A percentile compares a stretch with the other conserved stretches of the same genome.
Evolutionary conservation across 1,140 invertebrate genomes (phyloP).

Genomic region (Magallana gigas): DNA sequence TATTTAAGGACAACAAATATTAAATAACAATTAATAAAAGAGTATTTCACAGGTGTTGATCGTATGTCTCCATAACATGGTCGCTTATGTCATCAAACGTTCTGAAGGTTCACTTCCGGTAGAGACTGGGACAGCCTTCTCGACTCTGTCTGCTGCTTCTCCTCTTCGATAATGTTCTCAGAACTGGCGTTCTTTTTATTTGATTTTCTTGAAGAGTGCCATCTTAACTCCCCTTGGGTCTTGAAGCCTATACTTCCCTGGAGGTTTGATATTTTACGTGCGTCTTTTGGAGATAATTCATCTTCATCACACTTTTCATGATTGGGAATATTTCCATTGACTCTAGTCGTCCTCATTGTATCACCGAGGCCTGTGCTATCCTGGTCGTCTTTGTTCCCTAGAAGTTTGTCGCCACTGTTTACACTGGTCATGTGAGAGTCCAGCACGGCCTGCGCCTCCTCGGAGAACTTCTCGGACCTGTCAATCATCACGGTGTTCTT

Average conservation of each 20-base stretch:
- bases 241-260: background rate
- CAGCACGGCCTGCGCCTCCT: background rate
- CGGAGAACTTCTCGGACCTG: background rate
- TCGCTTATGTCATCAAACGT: background rate
- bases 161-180: background rate
- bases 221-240: background rate
- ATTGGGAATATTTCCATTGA: background rate
- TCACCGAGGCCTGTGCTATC: background rate
- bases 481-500: background rate
- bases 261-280: background rate
- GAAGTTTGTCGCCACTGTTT: constrained; percentile 10
- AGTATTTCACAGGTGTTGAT: too few relatives aligned
- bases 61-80: too few relatives aligned
- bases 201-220: background rate
- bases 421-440: background rate
- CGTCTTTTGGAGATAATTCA: background rate
- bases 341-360: background rate
- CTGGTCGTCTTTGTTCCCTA: background rate
- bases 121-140: constrained; percentile 1
- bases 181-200: background rate
- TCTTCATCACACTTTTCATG: background rate
- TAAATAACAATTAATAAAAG: too few relatives aligned
- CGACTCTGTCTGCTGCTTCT: background rate
- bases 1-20: too few relatives aligned
- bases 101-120: background rate